Evolutionary conservation across 92 coral and sea anemone species (phyloP).

Genomic region (Porites lobata): DNA sequence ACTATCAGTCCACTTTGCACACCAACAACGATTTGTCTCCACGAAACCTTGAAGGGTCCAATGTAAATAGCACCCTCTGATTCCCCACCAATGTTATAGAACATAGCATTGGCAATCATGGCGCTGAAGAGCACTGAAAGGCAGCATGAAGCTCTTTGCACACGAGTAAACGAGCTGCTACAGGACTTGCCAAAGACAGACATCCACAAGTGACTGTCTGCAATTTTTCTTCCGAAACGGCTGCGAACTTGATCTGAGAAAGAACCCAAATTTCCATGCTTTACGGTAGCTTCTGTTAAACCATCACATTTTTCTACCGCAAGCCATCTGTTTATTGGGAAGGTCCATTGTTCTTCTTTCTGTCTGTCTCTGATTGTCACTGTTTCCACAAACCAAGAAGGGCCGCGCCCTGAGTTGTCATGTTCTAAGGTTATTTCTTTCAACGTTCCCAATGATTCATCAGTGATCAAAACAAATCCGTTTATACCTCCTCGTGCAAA

Average conservation of each 20-base stretch:
- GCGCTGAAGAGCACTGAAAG: constrained; percentile 50
- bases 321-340: constrained; percentile 61
- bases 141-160: constrained; percentile 74
- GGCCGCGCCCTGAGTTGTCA: constrained; percentile 59
- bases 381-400: constrained; percentile 71
- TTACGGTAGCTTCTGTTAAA: constrained; percentile 37
- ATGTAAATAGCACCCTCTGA: constrained; percentile 33
- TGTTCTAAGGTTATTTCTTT: constrained; percentile 49
- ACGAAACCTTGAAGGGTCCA: constrained; percentile 63
- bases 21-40: constrained; percentile 60
- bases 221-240: constrained; percentile 49
- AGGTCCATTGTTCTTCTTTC: constrained; percentile 48
- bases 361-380: constrained; percentile 41
- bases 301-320: constrained; percentile 68
- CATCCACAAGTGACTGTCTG: constrained; percentile 77
- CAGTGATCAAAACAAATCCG: constrained; percentile 29
- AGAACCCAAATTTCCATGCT: background rate
- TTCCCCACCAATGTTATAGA: constrained; percentile 54
- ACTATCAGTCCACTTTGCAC: constrained; percentile 67
- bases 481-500: constrained; percentile 62
- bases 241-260: constrained; percentile 52
- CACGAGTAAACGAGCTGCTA: constrained; percentile 59
- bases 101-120: constrained; percentile 73
- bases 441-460: constrained; percentile 44
- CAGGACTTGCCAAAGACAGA: constrained; percentile 59